Evolutionary conservation across 2,113 vertebrate genomes (phyloP), one percentile per base, ranked within the genome.

Genomic region (Xyrauchen texanus): DNA sequence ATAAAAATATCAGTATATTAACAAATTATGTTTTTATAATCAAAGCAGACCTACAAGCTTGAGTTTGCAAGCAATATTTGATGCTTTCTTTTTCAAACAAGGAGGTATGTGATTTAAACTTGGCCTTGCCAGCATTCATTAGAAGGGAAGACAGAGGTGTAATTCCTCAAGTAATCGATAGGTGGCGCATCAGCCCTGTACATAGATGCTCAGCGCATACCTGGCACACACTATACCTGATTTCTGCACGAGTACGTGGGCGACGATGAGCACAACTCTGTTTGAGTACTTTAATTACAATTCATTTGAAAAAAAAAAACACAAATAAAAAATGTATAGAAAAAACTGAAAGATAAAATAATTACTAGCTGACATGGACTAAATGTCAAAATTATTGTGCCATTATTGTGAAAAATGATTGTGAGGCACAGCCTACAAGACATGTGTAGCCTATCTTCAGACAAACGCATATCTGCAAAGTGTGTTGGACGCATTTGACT

Each of bases 131-230:
- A 42, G 34, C 67, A 71, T 68, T 55, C 6, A 8, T 61, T 45
- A 7, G 13, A 16, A 64, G 2, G 9, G 21, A 67, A 66, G 13
- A 13, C 16, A 42, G 6, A 60, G 2, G 1, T 62, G 83, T 49
- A 82, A 62, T 87, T 85, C 89, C 58, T 13, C 0, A 6, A 21
- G 46, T 83, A 58, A 69, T 88, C 93, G 87, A 89, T 88, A 84
- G 93, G 91, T 93, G 93, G 93, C 92, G 93, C 65, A 83, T 93
- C 86, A 90, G 90, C 82, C 89, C 86, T 90, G 82, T 84, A 65
- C 51, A 83, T 81, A 12, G 51, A 74, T 63, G 21, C 65, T 65
- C 51, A 45, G 72, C 65, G 44, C 62, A 7, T 72, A 58, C 51
- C 69, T 73, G 62, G 21, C 11, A 44, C n/a, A 46, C 47, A 42